Conservation (phyloP, 1,140 invertebrate genomes). For the Elymnias hypermnestra region DNA sequence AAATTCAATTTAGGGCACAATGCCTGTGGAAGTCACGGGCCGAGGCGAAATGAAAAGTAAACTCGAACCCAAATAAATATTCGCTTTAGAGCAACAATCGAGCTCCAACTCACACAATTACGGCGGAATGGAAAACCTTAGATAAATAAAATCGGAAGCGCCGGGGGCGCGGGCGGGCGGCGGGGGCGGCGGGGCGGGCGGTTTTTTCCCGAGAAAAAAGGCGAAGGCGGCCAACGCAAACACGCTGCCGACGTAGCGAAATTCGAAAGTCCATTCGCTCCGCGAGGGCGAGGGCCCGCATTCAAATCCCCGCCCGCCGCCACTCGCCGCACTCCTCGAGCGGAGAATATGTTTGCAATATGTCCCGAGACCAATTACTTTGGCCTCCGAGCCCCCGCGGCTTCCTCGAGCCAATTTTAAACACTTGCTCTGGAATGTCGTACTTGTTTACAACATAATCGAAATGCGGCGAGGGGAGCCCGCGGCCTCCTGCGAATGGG, state of each 20-base stretch:
- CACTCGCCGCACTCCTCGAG: constrained; percentile 72
- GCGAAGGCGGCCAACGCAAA: constrained; percentile 64
- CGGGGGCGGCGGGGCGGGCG: constrained; percentile 14
- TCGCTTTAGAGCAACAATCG: constrained; percentile 68
- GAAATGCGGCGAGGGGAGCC: constrained; percentile 23
- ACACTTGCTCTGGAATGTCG: constrained; percentile 54
- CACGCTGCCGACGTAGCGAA: constrained; percentile 63
- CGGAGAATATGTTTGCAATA: constrained; percentile 72
- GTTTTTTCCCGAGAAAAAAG: constrained; percentile 47
- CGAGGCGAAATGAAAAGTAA: constrained; percentile 50
- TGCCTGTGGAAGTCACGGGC: constrained; percentile 28
- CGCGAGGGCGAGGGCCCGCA: constrained; percentile 36
- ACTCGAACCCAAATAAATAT: constrained; percentile 70
- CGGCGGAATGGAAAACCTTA: constrained; percentile 68
- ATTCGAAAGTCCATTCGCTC: constrained; percentile 68
- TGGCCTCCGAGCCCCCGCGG: constrained; percentile 33
- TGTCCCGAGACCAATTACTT: constrained; percentile 50
- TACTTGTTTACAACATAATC: constrained; percentile 62
- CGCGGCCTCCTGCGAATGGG: constrained; percentile 23
- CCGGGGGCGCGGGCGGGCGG: constrained; percentile 24
- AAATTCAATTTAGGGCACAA: constrained; percentile 68
- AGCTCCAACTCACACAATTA: constrained; percentile 68
- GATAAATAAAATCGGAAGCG: constrained; percentile 70
- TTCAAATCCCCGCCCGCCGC: constrained; percentile 61
- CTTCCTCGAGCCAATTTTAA: constrained; percentile 51